Evolutionary conservation across 2,113 vertebrate genomes (phyloP).

Genomic region (Hydropotes inermis): DNA sequence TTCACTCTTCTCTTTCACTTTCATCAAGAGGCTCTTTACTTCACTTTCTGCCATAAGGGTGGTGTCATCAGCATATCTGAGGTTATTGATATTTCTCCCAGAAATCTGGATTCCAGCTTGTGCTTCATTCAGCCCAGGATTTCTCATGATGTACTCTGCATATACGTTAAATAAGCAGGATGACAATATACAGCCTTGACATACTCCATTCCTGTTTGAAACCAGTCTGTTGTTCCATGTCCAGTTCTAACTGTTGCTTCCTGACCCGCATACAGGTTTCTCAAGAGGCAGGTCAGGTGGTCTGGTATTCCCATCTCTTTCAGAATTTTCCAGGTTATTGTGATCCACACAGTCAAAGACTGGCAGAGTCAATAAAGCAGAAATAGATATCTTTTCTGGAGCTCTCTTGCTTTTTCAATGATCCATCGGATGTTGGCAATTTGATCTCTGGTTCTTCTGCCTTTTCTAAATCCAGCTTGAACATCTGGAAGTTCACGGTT

Average conservation of each 20-base stretch:
- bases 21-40: background rate
- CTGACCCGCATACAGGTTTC: background rate
- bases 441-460: background rate
- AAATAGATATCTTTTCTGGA: background rate
- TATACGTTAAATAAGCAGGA: background rate
- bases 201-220: background rate
- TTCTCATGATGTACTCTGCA: background rate
- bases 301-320: background rate
- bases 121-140: background rate
- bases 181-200: background rate
- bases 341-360: background rate
- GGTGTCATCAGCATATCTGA: background rate
- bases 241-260: background rate
- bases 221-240: background rate
- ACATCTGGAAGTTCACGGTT: background rate
- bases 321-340: background rate
- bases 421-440: background rate
- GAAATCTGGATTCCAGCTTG: background rate
- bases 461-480: background rate
- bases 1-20: background rate
- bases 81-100: background rate
- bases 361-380: background rate
- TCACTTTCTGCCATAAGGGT: background rate
- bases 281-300: background rate
- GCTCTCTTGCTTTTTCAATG: background rate